Evolutionary conservation across 2,797 vertebrate species (phyloP).

Genomic region (Phoxinus dragarum): DNA sequence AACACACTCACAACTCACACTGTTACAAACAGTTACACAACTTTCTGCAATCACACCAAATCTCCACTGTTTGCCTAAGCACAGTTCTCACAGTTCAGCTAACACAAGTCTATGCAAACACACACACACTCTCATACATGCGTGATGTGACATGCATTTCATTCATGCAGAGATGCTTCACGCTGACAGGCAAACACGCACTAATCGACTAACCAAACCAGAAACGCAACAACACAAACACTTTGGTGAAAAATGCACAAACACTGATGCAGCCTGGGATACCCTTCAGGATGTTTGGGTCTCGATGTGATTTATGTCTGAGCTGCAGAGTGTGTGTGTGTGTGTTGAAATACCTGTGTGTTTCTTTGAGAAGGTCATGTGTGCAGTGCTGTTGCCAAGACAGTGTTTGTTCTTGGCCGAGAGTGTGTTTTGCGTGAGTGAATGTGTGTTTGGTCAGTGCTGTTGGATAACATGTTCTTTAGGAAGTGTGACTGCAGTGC

Average conservation of each 20-base stretch:
- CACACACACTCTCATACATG: not conserved
- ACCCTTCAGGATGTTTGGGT: not conserved
- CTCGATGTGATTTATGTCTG: slow-evolving; percentile 42
- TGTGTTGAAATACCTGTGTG: slow-evolving; percentile 37
- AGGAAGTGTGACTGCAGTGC: slow-evolving; percentile 43
- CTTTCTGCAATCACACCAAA: not conserved
- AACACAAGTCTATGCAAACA: not conserved
- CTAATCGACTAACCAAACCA: slow-evolving; percentile 4
- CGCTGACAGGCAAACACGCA: not conserved
- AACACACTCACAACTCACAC: not conserved
- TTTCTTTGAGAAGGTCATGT: slow-evolving; percentile 23
- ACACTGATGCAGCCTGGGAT: not conserved
- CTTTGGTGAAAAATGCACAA: not conserved
- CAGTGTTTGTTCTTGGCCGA: slow-evolving; percentile 24
- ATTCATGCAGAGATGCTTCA: not conserved
- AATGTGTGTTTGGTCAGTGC: slow-evolving; percentile 25
- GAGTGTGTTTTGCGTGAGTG: not conserved
- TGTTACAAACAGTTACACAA: slow-evolving; percentile 6
- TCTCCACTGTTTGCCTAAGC: slow-evolving; percentile 20
- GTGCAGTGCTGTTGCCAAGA: not conserved
- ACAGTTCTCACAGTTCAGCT: slow-evolving; percentile 5
- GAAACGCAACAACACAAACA: not conserved
- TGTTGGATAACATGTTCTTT: slow-evolving; percentile 23
- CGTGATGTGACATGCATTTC: slow-evolving; percentile 23
- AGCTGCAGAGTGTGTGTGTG: slow-evolving; percentile 16